Percentiles rank a stretch among this genome's conserved stretches.
phyloP scores from a whole-genome alignment of 2,888 invertebrate genomes.

The Dryadula phaetusa region DNA sequence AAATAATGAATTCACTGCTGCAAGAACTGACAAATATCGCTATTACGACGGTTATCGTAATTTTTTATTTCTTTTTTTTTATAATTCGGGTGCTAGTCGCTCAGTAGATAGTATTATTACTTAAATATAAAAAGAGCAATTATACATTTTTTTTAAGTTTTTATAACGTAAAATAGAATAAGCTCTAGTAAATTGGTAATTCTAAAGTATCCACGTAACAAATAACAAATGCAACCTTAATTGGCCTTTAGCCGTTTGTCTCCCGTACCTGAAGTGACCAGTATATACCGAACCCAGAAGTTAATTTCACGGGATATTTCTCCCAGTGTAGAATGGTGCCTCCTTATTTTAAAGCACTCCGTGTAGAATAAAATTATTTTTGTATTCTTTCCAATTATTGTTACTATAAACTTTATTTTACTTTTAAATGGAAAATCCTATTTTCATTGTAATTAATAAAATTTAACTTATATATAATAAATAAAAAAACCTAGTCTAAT shows the following conservation, averaged over 20 bases:
- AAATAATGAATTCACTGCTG: too few species aligned
- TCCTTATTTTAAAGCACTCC: conserved; percentile 69
- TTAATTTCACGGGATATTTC: conserved; percentile 82
- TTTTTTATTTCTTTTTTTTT: too few species aligned
- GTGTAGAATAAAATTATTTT: conserved; percentile 74
- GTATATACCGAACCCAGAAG: conserved; percentile 71
- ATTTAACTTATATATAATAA: too few species aligned
- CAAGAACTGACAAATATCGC: too few species aligned
- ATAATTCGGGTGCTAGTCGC: too few species aligned
- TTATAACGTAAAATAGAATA: not conserved
- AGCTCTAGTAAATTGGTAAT: not conserved
- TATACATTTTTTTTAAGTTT: not conserved
- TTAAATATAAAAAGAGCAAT: too few species aligned
- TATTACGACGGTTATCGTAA: too few species aligned
- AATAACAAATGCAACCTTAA: conserved; percentile 32
- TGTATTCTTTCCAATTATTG: conserved; percentile 1
- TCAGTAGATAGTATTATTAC: too few species aligned
- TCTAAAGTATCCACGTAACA: not conserved
- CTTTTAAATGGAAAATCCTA: not conserved
- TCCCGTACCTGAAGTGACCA: conserved; percentile 76
- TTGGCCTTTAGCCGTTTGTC: conserved; percentile 64
- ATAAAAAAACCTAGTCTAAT: too few species aligned
- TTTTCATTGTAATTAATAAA: too few species aligned
- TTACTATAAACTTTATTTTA: not conserved
- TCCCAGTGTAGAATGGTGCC: conserved; percentile 64